A percentile compares a stretch with the other conserved stretches of the same genome.
These are phyloP conservation scores for Troides helena DNA, from an alignment of 2,888 invertebrate genomes.

Conservation along the genomic window DNA sequence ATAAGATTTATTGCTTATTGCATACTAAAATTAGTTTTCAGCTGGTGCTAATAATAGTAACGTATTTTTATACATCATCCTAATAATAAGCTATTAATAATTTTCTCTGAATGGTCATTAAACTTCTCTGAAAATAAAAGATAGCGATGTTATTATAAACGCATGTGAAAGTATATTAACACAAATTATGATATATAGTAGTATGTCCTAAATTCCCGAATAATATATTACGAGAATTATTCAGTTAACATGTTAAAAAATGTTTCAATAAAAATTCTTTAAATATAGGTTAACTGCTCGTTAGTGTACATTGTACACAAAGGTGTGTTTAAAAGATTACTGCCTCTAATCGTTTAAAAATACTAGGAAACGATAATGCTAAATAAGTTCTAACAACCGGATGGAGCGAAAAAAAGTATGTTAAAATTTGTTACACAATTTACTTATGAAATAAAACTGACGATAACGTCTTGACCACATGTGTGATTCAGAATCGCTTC, in stretches of 20 bases:
- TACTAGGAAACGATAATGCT: conserved; percentile 12
- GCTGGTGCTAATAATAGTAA: not conserved
- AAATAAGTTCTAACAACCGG: conserved; percentile 6
- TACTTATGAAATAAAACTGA: conserved; percentile 24
- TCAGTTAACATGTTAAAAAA: not conserved
- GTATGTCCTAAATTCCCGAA: too few relatives aligned
- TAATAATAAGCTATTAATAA: not conserved
- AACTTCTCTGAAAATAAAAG: too few relatives aligned
- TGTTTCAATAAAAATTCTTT: not conserved
- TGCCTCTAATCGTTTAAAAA: conserved; percentile 4
- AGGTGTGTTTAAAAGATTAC: conserved; percentile 5
- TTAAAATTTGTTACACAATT: conserved; percentile 20
- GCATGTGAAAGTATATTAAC: too few relatives aligned
- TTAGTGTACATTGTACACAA: conserved; percentile 3
- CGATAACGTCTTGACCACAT: conserved; percentile 28
- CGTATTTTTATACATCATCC: not conserved
- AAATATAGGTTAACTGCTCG: not conserved
- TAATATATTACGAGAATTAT: too few relatives aligned
- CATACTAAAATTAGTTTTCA: conserved; percentile 4
- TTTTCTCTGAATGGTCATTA: too few relatives aligned
- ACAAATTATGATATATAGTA: too few relatives aligned
- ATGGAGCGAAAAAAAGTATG: conserved; percentile 1
- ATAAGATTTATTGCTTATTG: conserved; percentile 25
- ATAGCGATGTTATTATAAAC: too few relatives aligned
- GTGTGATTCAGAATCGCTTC: conserved; percentile 52